Base-by-base conservation (phyloP, 2,888 invertebrate species). In the Esperia sulphurella region DNA sequence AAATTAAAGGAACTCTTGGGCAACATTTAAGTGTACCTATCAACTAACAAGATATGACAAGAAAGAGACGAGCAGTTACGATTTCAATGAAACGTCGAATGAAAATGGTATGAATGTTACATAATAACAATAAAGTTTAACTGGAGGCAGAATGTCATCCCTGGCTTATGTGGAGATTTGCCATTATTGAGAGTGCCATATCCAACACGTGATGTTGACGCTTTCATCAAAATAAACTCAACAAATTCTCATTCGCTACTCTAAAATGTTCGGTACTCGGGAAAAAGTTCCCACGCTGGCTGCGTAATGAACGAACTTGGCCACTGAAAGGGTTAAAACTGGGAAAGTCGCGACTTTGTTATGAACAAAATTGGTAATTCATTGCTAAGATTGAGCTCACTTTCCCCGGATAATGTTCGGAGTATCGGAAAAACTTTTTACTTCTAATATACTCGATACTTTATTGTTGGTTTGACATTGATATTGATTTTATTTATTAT, bases 341-440 rank as follows among this genome's bases (percentile, higher is more conserved):
- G 71, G 58, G 62, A 74, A 76, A 77, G 69, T 77, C 71, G 59
- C 63, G 74, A 74, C 71, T 78, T 72, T 71, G 74, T 70, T 75
- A 72, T 74, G 75, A 76, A 73, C 71, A 72, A 79, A 81, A 81
- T 81, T 77, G 71, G 77, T 80, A 75, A 80, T 80, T 81, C 78
- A 81, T 79, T 79, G 75, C 74, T 63, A 56, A 67, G 66, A 71
- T 75, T 75, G 65, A 65, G 68, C 74, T 71, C 66, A 71, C 68
- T 73, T 75, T 65, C 59, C 71, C 68, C 56, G 46, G 56, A 65
- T 67, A 64, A 70, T 69, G 65, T 53, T 53, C 30, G 49, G 58
- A 61, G 67, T 75, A 75, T 78, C 63, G 71, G 73, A 57, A 69
- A 74, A 80, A 79, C 58, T 75, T 77, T 62, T 52, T 53, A 59